Evolutionary conservation across 1,140 invertebrate genomes (phyloP), one percentile per base, ranked within the genome.

Genomic region (Macrocentrus cingulum): DNA sequence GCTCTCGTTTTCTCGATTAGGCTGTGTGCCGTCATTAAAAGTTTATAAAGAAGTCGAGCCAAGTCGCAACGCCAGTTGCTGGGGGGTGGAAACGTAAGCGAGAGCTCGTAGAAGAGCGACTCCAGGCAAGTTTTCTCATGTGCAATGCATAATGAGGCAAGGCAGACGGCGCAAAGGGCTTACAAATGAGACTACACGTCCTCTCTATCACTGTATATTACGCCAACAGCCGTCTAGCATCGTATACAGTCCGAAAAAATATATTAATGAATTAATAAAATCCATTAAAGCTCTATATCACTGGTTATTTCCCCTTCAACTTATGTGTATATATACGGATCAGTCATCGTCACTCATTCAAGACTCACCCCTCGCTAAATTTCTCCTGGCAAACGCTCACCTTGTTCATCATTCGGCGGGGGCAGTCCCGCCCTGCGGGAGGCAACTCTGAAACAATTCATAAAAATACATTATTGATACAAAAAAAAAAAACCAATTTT

Each of bases 11-110:
- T 71, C 65, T 72, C 76, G 76, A 79, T 80, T 79, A 79, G 75
- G 76, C 72, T 77, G 75, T n/a, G n/a, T 70, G 69, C 74, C 75
- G 73, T 80, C 77, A 80, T 80, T 80, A 80, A 80, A 80, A 80
- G 76, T 80, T 80, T 80, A 80, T 79, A 79, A 80, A 79, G 74
- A 77, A 77, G 75, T 66, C 65, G 61, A 73, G 66, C 63, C 66
- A 66, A 66, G 63, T 67, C 53, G 61, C 61, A 66, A 66, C 64
- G 63, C 61, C 64, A 62, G 62, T 62, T 56, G 36, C 51, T 59
- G 59, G 63, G 19, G 13, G 42, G 25, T 44, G 1, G 34, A 7
- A 36, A 20, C 18, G 65, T 51, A 56, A 29, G 52, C n/a, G 39
- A 56, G 61, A 55, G 36, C n/a, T 16, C 44, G 57, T 48, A 39